Conservation (phyloP, 37 sponge, comb jelly and placozoan species). For the Petrosia ficiformis region DNA sequence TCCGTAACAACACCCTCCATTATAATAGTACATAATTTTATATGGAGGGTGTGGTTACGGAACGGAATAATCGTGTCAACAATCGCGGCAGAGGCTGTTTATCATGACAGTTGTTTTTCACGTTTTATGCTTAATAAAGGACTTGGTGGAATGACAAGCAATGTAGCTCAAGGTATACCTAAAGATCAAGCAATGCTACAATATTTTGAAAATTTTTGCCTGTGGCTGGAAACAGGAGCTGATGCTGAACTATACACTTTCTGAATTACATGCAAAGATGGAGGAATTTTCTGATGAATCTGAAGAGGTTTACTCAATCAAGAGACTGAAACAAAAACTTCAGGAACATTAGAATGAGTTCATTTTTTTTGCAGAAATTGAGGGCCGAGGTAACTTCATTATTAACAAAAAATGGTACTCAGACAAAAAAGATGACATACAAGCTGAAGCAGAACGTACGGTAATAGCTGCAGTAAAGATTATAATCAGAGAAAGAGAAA, state of each 20-base stretch:
- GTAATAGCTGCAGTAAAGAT: constrained; percentile 27
- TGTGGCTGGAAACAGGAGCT: constrained; percentile 42
- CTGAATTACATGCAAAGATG: constrained; percentile 46
- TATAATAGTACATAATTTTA: too few species aligned
- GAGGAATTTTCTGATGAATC: constrained; percentile 32
- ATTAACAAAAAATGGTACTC: constrained; percentile 31
- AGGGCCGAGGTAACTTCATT: constrained; percentile 10
- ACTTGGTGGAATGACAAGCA: not conserved
- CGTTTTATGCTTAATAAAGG: constrained; percentile 26
- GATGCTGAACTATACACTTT: constrained; percentile 37
- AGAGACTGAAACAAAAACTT: constrained; percentile 35
- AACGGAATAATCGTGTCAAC: too few species aligned
- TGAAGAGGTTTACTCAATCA: constrained; percentile 31
- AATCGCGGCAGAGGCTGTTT: constrained; percentile 17
- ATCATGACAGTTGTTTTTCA: constrained; percentile 29
- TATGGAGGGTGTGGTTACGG: too few species aligned
- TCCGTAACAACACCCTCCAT: too few species aligned
- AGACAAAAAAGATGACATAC: not conserved
- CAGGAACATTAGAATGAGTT: constrained; percentile 35
- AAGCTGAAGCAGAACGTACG: constrained; percentile 23
- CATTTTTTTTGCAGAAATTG: constrained; percentile 19
- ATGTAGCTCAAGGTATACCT: constrained; percentile 15
- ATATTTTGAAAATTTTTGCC: constrained; percentile 13
- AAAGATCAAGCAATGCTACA: constrained; percentile 2
- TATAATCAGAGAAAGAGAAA: constrained; percentile 24